Evolutionary conservation across 2,888 invertebrate genomes (phyloP).

Genomic region (Siphlonurus alternatus): DNA sequence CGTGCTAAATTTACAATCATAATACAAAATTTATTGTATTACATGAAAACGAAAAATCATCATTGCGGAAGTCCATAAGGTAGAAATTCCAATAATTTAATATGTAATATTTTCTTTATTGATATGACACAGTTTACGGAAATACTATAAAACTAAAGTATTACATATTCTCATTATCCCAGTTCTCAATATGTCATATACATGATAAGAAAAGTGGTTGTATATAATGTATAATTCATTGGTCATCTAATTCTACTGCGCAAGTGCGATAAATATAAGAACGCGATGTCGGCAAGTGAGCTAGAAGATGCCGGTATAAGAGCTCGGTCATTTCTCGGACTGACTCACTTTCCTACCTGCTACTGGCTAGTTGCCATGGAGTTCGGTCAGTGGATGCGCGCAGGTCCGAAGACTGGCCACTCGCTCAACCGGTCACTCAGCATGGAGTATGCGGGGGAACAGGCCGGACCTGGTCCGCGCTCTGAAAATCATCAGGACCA

Average conservation of each 20-base stretch:
- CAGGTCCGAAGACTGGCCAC: neutral
- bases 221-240: too few relatives aligned
- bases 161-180: neutral
- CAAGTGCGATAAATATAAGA: neutral
- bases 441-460: neutral
- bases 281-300: neutral
- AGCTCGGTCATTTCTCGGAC: neutral
- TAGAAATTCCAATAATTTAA: too few relatives aligned
- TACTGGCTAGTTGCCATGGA: neutral
- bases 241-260: neutral
- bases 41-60: neutral
- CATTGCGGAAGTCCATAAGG: neutral
- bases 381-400: neutral
- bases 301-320: neutral
- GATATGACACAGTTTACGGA: neutral
- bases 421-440: neutral
- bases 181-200: neutral
- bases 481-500: neutral
- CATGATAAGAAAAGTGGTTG: too few relatives aligned
- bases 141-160: neutral
- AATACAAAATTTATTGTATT: neutral
- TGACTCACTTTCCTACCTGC: neutral
- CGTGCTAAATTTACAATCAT: neutral
- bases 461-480: neutral
- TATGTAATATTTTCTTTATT: neutral